Evolutionary conservation across 2,113 vertebrate species (phyloP), one percentile per base, ranked within the genome.

Genomic region (Orycteropus afer): DNA sequence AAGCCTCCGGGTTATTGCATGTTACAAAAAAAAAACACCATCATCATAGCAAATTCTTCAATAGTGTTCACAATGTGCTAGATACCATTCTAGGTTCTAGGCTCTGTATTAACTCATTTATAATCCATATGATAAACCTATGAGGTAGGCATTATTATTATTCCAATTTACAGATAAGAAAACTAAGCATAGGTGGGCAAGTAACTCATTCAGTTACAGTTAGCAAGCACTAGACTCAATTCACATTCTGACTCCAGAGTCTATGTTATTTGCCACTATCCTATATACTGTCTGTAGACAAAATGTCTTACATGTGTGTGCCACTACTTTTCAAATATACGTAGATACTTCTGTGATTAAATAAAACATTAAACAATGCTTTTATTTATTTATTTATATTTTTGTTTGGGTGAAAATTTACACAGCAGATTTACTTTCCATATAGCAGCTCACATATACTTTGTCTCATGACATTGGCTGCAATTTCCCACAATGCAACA

Each of bases 251-350:
- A 79, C 65, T n/a, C n/a, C n/a, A n/a, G n/a, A n/a, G n/a, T n/a
- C n/a, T n/a, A n/a, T n/a, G n/a, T n/a, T n/a, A n/a, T 78, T 82
- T 77, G 82, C 12, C 29, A 61, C n/a, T 59, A 82, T 83, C 22
- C 23, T 76, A 32, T 37, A 71, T 11, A 81, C 27, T 65, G 12
- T 61, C 80, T 84, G 49, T 7, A 81, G 15, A 90, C 13, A 49
- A 86, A 93, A 90, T 81, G n/a, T 61, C 45, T 90, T 67, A 74
- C 32, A 61, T 34, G 40, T 23, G 13, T 51, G 18, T 49, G 20
- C 45, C 18, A 86, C 34, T 67, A 80, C 80, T 86, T 93, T 93
- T 84, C 55, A 93, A 93, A 86, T 90, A 86, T 29, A 86, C 55
- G 45, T 17, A 93, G 40, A 55, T 90, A 27, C 5, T 86, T 80